Base-by-base conservation (phyloP, 2,113 vertebrate genomes). In the Calypte anna region DNA sequence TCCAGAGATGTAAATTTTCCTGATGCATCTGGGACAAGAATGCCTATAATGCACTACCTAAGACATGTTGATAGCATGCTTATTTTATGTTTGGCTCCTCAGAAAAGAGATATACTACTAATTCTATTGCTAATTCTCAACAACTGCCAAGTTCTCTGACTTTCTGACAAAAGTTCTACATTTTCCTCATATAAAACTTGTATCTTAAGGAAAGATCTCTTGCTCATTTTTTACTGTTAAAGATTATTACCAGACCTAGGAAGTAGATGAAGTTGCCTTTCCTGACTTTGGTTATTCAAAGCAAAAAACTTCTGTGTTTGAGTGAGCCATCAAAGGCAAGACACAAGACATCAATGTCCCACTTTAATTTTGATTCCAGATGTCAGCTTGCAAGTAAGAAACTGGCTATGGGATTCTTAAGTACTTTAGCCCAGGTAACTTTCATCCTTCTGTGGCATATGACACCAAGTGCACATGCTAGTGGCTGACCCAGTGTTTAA, bases 401-500 rank as follows among this genome's bases (percentile, higher is more conserved):
- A 38, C 66, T 44, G 31, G 40, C 74, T 23, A 22, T 48, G 36
- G 53, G 68, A 67, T 77, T 74, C 78, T 82, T 23, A 54, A 55
- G 58, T 79, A 57, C 44, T 88, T 90, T 36, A 77, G 51, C 43
- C 64, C 33, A 59, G 53, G 83, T 92, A 88, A 90, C 69, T 91
- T 92, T 40, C 28, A 7, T 86, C 81, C 58, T 82, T 81, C 74
- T 87, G 3, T 67, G 67, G 86, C 68, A 57, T 76, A 48, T 78
- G 90, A 93, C 86, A 94, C 31, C 58, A 57, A 96, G 94, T 95
- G 80, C 72, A 82, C 44, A 30, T 95, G 94, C 81, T 80, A 79
- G 93, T 91, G 94, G 74, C 86, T 93, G 94, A 97, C 95, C 95
- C 91, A 95, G 81, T 93, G 96, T 97, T 95, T 92, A 97, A 94